A percentile compares a stretch with the other conserved stretches of the same genome.
phyloP scores from a whole-genome alignment of 2,888 invertebrate genomes.

The Trisateles emortualis region DNA sequence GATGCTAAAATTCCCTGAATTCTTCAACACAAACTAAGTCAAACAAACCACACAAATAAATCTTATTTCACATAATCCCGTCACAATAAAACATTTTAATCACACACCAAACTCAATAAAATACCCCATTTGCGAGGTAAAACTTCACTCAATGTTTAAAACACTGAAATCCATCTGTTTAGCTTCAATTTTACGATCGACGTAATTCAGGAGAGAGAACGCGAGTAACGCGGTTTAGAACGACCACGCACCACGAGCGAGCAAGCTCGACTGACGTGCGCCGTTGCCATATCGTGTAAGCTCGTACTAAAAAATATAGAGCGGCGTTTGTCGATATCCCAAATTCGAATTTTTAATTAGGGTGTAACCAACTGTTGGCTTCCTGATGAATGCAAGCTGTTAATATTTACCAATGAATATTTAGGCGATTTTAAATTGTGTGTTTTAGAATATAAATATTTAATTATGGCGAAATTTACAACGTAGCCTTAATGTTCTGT shows the following conservation, averaged over 20 bases:
- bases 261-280: slow-evolving; percentile 59
- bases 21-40: slow-evolving; percentile 33
- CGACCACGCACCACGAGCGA: slow-evolving; percentile 47
- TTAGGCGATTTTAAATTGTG: background rate
- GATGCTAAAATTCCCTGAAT: slow-evolving; percentile 39
- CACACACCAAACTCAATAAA: slow-evolving; percentile 55
- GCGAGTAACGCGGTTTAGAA: slow-evolving; percentile 11
- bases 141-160: slow-evolving; percentile 42
- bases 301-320: slow-evolving; percentile 51
- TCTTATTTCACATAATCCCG: slow-evolving; percentile 51
- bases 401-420: slow-evolving; percentile 11
- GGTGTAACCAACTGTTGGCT: slow-evolving; percentile 40
- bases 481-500: background rate
- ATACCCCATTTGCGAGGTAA: slow-evolving; percentile 42
- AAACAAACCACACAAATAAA: slow-evolving; percentile 53
- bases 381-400: slow-evolving; percentile 18
- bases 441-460: background rate
- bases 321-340: slow-evolving; percentile 50
- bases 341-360: slow-evolving; percentile 55
- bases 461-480: background rate
- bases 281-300: slow-evolving; percentile 38
- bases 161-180: slow-evolving; percentile 63
- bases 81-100: slow-evolving; percentile 55
- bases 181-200: slow-evolving; percentile 56
- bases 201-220: slow-evolving; percentile 39